phyloP scores from a whole-genome alignment of 2,113 vertebrate genomes.

The Clinocottus analis region DNA sequence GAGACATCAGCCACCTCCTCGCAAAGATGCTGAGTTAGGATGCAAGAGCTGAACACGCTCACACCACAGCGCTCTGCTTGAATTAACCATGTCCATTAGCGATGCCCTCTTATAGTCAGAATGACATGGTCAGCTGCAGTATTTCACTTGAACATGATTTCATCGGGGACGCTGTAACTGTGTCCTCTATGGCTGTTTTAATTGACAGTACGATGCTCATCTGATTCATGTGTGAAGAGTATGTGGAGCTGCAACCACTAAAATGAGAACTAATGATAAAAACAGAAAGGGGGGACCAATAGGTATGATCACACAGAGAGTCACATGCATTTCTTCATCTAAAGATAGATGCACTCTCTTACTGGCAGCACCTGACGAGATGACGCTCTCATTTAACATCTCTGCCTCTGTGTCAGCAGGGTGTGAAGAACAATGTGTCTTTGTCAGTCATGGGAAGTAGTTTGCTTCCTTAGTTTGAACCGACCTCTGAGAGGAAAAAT shows the following conservation, averaged over 20 bases:
- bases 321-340: conserved; percentile 50
- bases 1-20: conserved; percentile 33
- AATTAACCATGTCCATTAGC: conserved; percentile 29
- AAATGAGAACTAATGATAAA: conserved; percentile 24
- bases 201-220: conserved; percentile 4
- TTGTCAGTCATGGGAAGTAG: conserved; percentile 20
- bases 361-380: conserved; percentile 50
- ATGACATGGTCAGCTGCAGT: not conserved
- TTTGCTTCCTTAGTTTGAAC: conserved; percentile 28
- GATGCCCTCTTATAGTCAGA: conserved; percentile 5
- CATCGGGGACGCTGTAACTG: not conserved
- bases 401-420: conserved; percentile 50
- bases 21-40: conserved; percentile 55
- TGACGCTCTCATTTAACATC: conserved; percentile 51
- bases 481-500: conserved; percentile 22
- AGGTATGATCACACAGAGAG: conserved; percentile 37
- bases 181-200: conserved; percentile 24
- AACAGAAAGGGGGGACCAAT: conserved; percentile 7
- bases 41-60: conserved; percentile 27
- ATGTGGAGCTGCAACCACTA: not conserved
- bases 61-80: conserved; percentile 2
- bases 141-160: conserved; percentile 10
- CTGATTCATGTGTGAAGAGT: not conserved
- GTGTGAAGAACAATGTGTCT: conserved; percentile 38
- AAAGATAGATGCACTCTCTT: conserved; percentile 62